Percentiles rank a stretch among this genome's conserved stretches.
Conservation (phyloP, 2,797 vertebrate species). For the Artibeus jamaicensis region DNA sequence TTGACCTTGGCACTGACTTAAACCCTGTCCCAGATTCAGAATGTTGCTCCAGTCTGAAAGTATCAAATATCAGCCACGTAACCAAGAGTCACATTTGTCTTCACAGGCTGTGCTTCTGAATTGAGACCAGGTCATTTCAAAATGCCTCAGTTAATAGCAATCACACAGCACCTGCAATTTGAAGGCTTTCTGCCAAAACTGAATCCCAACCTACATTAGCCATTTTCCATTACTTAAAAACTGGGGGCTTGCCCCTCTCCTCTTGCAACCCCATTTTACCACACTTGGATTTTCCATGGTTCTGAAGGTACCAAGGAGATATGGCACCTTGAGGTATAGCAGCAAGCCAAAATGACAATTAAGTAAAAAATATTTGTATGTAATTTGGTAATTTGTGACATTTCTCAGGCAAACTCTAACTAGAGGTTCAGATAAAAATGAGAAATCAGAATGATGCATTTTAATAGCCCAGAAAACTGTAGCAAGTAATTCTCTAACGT, state of each 20-base stretch:
- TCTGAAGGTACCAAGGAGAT: constrained; percentile 64
- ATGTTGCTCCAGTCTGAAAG: neutral
- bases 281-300: constrained; percentile 56
- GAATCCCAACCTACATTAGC: constrained; percentile 72
- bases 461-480: neutral
- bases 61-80: constrained; percentile 20
- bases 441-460: constrained; percentile 18
- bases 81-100: constrained; percentile 17
- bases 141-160: neutral
- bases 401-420: constrained; percentile 41
- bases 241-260: constrained; percentile 50
- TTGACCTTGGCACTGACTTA: constrained; percentile 32
- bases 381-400: constrained; percentile 55
- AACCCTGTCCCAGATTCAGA: constrained; percentile 30
- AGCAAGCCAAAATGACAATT: constrained; percentile 51
- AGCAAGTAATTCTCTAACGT: constrained; percentile 32
- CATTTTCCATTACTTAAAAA: constrained; percentile 69
- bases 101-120: neutral
- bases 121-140: neutral
- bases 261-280: constrained; percentile 67
- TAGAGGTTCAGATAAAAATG: constrained; percentile 36
- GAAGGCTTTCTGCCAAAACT: constrained; percentile 56
- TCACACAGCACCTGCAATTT: neutral
- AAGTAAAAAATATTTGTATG: neutral
- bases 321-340: neutral